Percentiles rank a stretch among this genome's conserved stretches.
Conservation (phyloP, 2,888 invertebrate species). For the Steromphala cineraria region DNA sequence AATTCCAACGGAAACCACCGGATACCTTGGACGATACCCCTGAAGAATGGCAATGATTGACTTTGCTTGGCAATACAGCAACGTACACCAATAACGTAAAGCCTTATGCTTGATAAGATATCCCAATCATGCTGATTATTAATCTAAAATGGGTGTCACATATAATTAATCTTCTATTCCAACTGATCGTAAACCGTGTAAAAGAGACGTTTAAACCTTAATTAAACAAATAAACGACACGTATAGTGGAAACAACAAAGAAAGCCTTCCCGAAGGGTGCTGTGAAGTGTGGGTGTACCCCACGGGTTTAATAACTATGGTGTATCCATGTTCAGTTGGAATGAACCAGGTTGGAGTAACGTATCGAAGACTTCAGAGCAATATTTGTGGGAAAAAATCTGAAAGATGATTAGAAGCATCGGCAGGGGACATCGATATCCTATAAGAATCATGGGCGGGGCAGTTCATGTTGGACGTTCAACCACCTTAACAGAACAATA, state of each 20-base stretch:
- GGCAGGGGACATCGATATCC: no score
- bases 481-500: no score
- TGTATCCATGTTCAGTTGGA: not conserved
- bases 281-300: not conserved
- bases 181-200: not conserved
- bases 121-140: not conserved
- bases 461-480: no score
- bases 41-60: not conserved
- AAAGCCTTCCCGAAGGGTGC: not conserved
- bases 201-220: not conserved
- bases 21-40: not conserved
- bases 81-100: not conserved
- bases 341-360: not conserved
- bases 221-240: not conserved
- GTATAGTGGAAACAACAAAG: not conserved
- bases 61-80: not conserved
- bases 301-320: not conserved
- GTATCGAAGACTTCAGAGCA: not conserved
- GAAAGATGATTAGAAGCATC: not conserved
- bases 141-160: not conserved
- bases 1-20: not conserved
- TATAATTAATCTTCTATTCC: not conserved
- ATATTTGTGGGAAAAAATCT: not conserved
- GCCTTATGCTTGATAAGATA: not conserved
- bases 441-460: no score